Conservation (phyloP, 2,888 invertebrate genomes). For the Cosmia trapezina region DNA sequence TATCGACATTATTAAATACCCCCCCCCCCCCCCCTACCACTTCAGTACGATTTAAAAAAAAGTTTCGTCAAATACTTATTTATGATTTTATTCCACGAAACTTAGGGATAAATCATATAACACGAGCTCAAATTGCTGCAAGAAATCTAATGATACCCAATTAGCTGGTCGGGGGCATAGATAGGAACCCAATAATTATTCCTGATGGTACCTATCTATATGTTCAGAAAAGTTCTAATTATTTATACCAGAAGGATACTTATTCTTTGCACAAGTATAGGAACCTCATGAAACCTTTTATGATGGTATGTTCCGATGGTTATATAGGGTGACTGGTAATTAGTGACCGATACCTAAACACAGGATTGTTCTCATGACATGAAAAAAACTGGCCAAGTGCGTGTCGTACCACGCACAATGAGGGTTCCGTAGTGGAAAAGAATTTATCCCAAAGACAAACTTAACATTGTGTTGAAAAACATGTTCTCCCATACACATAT, state of each 20-base stretch:
- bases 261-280: constrained; percentile 22
- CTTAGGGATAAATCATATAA: constrained; percentile 14
- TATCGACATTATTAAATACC: neutral
- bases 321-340: too few relatives aligned
- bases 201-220: constrained; percentile 19
- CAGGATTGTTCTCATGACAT: too few relatives aligned
- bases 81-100: constrained; percentile 11
- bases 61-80: neutral
- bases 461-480: too few relatives aligned
- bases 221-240: constrained; percentile 25
- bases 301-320: constrained; percentile 17
- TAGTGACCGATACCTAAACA: too few relatives aligned
- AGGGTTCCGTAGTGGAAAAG: too few relatives aligned
- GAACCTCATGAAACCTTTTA: constrained; percentile 27
- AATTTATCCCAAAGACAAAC: too few relatives aligned
- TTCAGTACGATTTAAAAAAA: constrained; percentile 4
- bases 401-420: too few relatives aligned
- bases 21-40: constrained; percentile 3
- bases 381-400: too few relatives aligned
- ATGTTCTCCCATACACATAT: too few relatives aligned
- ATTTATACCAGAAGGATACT: constrained; percentile 19
- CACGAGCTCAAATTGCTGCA: constrained; percentile 8
- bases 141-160: constrained; percentile 13
- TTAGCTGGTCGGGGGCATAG: neutral
- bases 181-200: constrained; percentile 24